phyloP scores from a whole-genome alignment of 92 coral and sea anemone species.

The Siderastrea radians region DNA sequence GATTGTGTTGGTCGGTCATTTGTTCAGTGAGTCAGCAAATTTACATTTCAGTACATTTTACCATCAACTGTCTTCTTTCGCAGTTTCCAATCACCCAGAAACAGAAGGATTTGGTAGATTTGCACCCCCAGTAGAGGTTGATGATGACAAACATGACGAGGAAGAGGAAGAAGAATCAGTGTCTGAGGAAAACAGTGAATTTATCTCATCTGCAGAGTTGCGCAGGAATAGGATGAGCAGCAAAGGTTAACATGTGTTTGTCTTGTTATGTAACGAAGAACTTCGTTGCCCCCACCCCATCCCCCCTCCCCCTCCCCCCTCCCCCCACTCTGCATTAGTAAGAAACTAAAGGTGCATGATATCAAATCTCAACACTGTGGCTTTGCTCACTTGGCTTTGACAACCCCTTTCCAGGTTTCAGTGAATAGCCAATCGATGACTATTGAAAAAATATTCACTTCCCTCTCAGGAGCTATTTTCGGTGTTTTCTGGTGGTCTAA shows the following conservation, averaged over 20 bases:
- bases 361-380: no score
- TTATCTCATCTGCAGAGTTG: slow-evolving; percentile 81
- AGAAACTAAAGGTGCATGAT: no score
- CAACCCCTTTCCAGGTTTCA: no score
- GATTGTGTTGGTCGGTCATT: background rate
- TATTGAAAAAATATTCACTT: no score
- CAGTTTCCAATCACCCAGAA: slow-evolving; percentile 28
- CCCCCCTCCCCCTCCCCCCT: no score
- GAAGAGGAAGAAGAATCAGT: slow-evolving; percentile 62
- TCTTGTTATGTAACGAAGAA: background rate
- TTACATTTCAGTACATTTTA: background rate
- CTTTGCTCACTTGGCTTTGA: no score
- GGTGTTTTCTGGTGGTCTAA: no score
- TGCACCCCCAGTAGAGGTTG: slow-evolving; percentile 80
- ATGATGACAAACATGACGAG: slow-evolving; percentile 34
- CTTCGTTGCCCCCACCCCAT: no score
- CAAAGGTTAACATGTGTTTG: slow-evolving; percentile 59
- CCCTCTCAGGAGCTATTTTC: no score
- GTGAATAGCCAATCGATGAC: no score
- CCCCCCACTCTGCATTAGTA: no score
- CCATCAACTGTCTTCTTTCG: background rate
- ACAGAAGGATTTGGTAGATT: slow-evolving; percentile 92
- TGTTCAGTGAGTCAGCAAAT: background rate
- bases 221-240: slow-evolving; percentile 79
- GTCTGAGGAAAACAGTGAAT: slow-evolving; percentile 74